These are phyloP conservation scores for Andrena hattorfiana DNA, from an alignment of 2,888 invertebrate genomes.

Conservation along the genomic window DNA sequence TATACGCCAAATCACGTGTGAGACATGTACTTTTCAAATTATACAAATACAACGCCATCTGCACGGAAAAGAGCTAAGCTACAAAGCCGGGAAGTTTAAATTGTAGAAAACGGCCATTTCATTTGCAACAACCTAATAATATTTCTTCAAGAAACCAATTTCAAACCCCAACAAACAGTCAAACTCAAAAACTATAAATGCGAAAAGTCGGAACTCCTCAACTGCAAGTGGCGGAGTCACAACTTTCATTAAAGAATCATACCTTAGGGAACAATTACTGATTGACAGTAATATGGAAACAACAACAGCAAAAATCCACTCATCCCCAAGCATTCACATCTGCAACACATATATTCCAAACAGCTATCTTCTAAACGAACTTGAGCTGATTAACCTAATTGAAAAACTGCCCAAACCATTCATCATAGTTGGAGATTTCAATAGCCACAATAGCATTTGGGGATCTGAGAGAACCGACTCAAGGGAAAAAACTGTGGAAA, in stretches of 20 bases:
- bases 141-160: neutral
- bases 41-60: too few species aligned
- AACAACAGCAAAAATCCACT: conserved; percentile 17
- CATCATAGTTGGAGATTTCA: conserved; percentile 68
- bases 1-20: too few species aligned
- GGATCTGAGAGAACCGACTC: conserved; percentile 49
- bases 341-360: conserved; percentile 62
- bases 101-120: too few species aligned
- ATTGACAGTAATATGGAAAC: conserved; percentile 38
- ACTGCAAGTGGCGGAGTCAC: conserved; percentile 1
- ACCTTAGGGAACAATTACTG: neutral
- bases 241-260: neutral
- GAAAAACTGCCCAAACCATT: conserved; percentile 62
- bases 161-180: neutral
- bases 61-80: too few species aligned
- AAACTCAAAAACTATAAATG: neutral
- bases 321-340: conserved; percentile 19
- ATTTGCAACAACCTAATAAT: too few species aligned
- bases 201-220: neutral
- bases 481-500: conserved; percentile 64
- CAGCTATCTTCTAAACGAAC: neutral
- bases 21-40: too few species aligned
- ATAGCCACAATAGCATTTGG: conserved; percentile 57
- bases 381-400: conserved; percentile 44
- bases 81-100: too few species aligned